phyloP scores from a whole-genome alignment of 2,113 vertebrate species.

The Diadophis punctatus region DNA sequence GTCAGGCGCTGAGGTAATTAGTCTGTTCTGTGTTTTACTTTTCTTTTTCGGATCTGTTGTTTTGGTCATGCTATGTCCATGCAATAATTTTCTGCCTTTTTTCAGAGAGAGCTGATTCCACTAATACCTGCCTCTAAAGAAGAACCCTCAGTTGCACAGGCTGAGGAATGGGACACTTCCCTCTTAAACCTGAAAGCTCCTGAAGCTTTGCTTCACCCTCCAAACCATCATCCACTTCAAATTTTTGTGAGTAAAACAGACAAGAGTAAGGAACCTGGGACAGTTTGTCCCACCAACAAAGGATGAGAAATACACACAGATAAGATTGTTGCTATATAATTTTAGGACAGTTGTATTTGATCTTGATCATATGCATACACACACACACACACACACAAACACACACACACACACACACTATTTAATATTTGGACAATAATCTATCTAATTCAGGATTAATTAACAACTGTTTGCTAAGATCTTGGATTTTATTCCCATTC shows the following conservation, averaged over 20 bases:
- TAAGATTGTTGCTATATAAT: neutral
- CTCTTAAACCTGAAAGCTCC: slow-evolving; percentile 76
- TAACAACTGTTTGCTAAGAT: neutral
- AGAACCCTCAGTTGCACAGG: slow-evolving; percentile 3
- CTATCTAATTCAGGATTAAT: neutral
- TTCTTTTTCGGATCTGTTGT: neutral
- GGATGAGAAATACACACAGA: neutral
- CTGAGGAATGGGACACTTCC: slow-evolving; percentile 24
- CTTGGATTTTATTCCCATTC: neutral
- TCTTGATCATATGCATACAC: neutral
- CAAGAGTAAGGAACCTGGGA: neutral
- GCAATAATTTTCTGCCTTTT: slow-evolving; percentile 24
- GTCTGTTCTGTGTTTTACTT: neutral
- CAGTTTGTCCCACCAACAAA: neutral
- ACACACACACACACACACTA: too few relatives aligned
- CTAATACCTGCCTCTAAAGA: slow-evolving; percentile 9
- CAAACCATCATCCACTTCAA: slow-evolving; percentile 72
- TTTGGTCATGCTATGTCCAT: neutral
- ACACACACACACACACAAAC: neutral
- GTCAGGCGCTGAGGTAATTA: slow-evolving; percentile 75
- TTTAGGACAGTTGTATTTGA: neutral
- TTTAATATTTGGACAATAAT: neutral
- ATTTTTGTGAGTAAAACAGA: slow-evolving; percentile 82
- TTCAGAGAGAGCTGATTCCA: slow-evolving; percentile 72
- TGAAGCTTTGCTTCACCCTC: slow-evolving; percentile 63